A percentile compares a stretch with the other conserved stretches of the same genome.
Conservation (phyloP, 1,140 invertebrate species). For the Cydia splendana region DNA sequence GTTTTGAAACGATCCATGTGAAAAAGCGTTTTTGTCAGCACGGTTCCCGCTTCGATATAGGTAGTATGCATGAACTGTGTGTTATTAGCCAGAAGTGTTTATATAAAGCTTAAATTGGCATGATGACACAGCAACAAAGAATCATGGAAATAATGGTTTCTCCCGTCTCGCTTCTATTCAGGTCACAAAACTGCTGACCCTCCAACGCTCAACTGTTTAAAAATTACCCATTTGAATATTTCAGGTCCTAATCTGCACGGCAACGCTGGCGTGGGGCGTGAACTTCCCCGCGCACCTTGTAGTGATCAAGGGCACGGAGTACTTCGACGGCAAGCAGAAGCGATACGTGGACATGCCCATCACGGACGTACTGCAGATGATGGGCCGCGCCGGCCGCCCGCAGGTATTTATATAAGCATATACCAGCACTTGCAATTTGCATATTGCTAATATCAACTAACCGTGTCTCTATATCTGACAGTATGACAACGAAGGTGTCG, state of each 20-base stretch:
- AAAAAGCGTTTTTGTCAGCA: too few relatives aligned
- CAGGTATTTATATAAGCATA: constrained; percentile 63
- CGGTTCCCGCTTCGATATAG: too few relatives aligned
- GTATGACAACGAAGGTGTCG: constrained; percentile 97
- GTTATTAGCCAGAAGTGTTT: too few relatives aligned
- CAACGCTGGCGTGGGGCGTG: constrained; percentile 99
- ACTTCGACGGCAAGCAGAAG: constrained; percentile 97
- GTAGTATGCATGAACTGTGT: too few relatives aligned
- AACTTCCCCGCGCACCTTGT: constrained; percentile 94
- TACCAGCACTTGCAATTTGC: neutral
- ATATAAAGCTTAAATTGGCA: too few relatives aligned
- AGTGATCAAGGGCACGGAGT: constrained; percentile 94
- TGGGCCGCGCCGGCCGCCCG: constrained; percentile 97
- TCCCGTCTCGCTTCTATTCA: too few relatives aligned
- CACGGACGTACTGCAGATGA: constrained; percentile 99
- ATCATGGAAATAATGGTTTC: too few relatives aligned
- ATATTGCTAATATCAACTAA: constrained; percentile 32
- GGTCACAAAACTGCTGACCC: too few relatives aligned
- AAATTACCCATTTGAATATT: neutral
- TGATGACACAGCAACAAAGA: too few relatives aligned
- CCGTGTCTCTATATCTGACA: constrained; percentile 70
- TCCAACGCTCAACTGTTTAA: too few relatives aligned
- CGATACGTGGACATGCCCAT: constrained; percentile 99
- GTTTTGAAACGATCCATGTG: too few relatives aligned
- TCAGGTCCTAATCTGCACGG: constrained; percentile 96